These are phyloP conservation scores for Drosophila tani DNA, from an alignment of 1,140 invertebrate genomes.

Conservation along the genomic window DNA sequence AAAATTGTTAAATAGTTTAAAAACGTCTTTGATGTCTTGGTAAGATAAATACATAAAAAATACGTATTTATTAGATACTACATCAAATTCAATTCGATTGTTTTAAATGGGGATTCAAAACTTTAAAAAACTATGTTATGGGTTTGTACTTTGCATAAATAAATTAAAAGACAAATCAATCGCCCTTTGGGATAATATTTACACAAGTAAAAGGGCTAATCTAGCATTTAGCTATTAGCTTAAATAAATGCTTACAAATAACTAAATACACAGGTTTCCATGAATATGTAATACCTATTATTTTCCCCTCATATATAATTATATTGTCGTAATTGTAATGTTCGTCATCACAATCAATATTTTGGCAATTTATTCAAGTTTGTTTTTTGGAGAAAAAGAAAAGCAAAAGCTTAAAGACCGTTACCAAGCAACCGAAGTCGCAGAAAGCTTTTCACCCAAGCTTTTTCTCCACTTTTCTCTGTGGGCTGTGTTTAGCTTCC, in stretches of 20 bases:
- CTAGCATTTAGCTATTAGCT: no score
- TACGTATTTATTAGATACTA: no score
- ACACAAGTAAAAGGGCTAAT: no score
- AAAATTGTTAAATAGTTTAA: not conserved
- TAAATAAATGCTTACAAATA: no score
- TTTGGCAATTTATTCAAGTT: constrained; percentile 25
- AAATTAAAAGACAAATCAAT: no score
- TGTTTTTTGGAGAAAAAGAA: not conserved
- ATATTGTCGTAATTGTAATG: not conserved
- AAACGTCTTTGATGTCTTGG: not conserved
- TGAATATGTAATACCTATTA: not conserved
- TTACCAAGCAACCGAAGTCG: constrained; percentile 9
- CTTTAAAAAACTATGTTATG: no score
- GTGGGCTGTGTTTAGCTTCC: constrained; percentile 7
- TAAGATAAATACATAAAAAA: not conserved
- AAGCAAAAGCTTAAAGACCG: constrained; percentile 10
- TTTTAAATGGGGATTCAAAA: no score
- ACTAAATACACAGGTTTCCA: no score
- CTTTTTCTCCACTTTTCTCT: constrained; percentile 13
- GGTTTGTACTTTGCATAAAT: no score
- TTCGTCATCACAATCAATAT: constrained; percentile 24
- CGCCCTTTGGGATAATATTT: no score
- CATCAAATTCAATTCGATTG: no score
- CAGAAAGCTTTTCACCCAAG: constrained; percentile 25
- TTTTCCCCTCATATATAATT: not conserved